A percentile compares a stretch with the other conserved stretches of the same genome.
phyloP scores from a whole-genome alignment of 2,113 vertebrate species.

The Micronisus gabar region DNA sequence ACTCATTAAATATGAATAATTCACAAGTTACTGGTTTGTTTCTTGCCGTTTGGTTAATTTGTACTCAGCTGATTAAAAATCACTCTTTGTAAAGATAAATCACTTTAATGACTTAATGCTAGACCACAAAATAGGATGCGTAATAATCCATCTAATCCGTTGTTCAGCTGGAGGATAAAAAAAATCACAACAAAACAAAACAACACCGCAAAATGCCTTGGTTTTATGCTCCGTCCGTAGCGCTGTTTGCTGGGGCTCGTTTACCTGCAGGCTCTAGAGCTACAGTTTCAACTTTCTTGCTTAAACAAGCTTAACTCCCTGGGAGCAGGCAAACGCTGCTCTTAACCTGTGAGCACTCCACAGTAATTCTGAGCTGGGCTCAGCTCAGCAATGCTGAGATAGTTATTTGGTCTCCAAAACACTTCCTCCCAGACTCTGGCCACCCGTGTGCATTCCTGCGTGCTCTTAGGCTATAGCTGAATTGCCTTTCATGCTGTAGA shows the following conservation, averaged over 20 bases:
- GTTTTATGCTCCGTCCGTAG: neutral
- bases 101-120: neutral
- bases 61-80: neutral
- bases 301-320: neutral
- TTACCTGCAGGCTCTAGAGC: neutral
- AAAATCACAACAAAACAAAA: neutral
- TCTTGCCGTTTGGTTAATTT: neutral
- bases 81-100: neutral
- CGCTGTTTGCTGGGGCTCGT: neutral
- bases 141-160: neutral
- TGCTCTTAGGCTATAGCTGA: neutral
- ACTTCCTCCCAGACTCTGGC: neutral
- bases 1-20: neutral
- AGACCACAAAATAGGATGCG: neutral
- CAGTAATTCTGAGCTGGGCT: neutral
- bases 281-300: neutral
- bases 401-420: neutral
- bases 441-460: accelerated
- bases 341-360: neutral
- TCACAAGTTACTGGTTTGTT: neutral
- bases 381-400: neutral
- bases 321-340: neutral
- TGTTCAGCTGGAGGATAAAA: neutral
- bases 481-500: neutral
- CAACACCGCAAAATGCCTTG: neutral